Conservation (phyloP, 2,113 vertebrate genomes). For the Hymenochirus boettgeri region DNA sequence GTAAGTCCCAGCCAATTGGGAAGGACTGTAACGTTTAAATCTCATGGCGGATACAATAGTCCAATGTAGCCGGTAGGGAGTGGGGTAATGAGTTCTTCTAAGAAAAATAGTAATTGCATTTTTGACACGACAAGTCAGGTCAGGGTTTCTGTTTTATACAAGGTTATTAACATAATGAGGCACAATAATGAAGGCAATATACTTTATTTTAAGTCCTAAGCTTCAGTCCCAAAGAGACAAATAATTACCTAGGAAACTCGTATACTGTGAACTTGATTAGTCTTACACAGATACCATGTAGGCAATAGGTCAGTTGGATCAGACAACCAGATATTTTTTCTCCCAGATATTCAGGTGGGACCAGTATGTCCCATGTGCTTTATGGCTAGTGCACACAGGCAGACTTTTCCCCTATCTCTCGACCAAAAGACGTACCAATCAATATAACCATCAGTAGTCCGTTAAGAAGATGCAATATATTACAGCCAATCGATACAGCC, state of each 20-base stretch:
- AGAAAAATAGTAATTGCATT: neutral
- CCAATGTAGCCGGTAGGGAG: neutral
- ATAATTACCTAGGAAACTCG: slow-evolving; percentile 14
- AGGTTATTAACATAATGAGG: slow-evolving; percentile 3
- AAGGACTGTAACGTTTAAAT: neutral
- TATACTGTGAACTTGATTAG: neutral
- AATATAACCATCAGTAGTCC: no score
- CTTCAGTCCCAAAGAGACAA: slow-evolving; percentile 2
- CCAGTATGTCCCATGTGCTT: no score
- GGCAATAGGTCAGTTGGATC: no score
- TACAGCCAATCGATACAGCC: no score
- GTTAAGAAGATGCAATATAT: no score
- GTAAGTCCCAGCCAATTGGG: neutral
- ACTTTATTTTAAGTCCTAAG: neutral
- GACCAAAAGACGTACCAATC: no score
- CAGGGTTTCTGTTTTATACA: neutral
- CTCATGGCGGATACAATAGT: neutral
- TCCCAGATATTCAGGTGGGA: no score
- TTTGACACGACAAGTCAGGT: neutral
- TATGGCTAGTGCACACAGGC: no score
- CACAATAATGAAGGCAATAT: neutral
- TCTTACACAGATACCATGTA: neutral
- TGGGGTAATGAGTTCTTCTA: neutral
- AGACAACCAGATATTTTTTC: no score
- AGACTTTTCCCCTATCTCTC: no score